Conservation (phyloP, 2,113 vertebrate species). For the Apeltes quadracus region DNA sequence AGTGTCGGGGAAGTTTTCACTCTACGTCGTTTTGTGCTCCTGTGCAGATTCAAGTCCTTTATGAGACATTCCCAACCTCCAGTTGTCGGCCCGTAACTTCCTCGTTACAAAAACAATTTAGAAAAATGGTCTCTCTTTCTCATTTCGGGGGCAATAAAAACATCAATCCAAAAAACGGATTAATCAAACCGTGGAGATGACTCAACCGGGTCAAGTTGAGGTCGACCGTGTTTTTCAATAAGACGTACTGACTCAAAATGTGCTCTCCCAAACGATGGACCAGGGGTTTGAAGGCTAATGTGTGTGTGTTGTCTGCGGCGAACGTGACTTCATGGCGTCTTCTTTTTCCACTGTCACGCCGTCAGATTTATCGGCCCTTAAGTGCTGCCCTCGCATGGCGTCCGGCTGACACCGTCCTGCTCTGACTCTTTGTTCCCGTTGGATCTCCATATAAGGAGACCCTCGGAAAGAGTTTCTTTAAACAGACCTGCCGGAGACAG, state of each 20-base stretch:
- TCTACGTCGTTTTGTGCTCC: conserved; percentile 6
- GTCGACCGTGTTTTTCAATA: no score
- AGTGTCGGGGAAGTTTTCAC: background rate
- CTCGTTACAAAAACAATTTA: no score
- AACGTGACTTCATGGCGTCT: background rate
- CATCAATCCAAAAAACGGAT: no score
- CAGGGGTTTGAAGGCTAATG: no score
- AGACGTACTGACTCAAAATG: no score
- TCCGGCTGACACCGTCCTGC: conserved; percentile 58
- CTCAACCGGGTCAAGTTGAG: no score
- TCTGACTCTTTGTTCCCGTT: conserved; percentile 56
- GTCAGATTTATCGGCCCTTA: conserved; percentile 34
- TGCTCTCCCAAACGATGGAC: no score
- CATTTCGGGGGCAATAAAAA: no score
- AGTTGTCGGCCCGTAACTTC: background rate
- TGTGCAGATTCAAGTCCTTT: background rate
- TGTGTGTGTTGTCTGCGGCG: background rate
- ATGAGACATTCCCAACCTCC: conserved; percentile 4
- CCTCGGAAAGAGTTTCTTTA: conserved; percentile 41
- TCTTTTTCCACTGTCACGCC: background rate
- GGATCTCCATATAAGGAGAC: conserved; percentile 49
- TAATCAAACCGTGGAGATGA: no score
- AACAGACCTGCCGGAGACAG: conserved; percentile 52
- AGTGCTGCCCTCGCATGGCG: conserved; percentile 35
- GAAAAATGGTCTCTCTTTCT: no score